Evolutionary conservation across 1,140 invertebrate species (phyloP), one percentile per base, ranked within the genome.

Genomic region (Zaprionus capensis): DNA sequence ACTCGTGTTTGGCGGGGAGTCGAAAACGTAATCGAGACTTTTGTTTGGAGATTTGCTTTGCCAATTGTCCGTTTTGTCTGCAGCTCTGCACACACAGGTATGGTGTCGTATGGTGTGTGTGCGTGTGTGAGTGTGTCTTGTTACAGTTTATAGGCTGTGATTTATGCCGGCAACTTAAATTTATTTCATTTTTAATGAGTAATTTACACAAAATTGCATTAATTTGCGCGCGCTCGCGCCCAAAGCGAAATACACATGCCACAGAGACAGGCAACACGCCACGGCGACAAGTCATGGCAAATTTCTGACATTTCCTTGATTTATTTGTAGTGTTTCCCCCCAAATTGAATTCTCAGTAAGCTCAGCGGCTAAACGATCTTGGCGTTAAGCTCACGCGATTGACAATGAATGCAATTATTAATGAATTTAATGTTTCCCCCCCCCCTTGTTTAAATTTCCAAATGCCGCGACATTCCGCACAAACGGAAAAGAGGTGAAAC

Each of bases 141-240:
- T 80, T 85, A 64, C 79, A 81, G 68, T 90, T 82, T 90, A 86
- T 75, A 74, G 78, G 76, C 79, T 65, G 81, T 90, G 85, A 90
- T 85, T 85, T 90, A 90, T 90, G 85, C 85, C 71, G 64, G 84
- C 68, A 80, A 66, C 79, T 67, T 65, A 73, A 90, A 90, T 90
- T 90, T 85, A 90, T 90, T 80, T 90, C 82, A 76, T 69, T 91
- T 90, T 90, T 90, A 90, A 90, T 90, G 85, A 90, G 85, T 90
- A 90, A 90, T 90, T 90, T 90, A 90, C 85, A 91, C 85, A 90
- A 91, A 91, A 90, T 85, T 91, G 86, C 86, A 90, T 90, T 90
- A 85, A 90, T 90, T 82, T 90, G 78, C 56, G 41, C 41, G 80
- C 76, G 75, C 56, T 34, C 31, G 82, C 76, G 83, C 67, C 80